phyloP scores from a whole-genome alignment of 2,113 vertebrate species.

The Elgaria multicarinata region DNA sequence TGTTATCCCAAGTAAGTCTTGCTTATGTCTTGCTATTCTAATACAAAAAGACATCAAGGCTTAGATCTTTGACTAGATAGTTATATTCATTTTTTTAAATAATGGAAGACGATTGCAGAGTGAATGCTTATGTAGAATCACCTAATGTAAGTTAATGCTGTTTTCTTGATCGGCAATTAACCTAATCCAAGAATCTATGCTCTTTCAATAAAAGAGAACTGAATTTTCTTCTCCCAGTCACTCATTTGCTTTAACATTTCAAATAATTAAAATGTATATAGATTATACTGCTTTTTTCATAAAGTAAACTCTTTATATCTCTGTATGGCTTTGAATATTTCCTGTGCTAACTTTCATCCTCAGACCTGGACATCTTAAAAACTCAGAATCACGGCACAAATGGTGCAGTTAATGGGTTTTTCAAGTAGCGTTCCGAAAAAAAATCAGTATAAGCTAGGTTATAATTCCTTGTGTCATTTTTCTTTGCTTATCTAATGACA shows the following conservation, averaged over 20 bases:
- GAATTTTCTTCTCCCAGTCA: slow-evolving; percentile 51
- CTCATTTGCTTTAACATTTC: slow-evolving; percentile 59
- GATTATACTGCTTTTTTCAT: slow-evolving; percentile 61
- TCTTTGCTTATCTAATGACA: slow-evolving; percentile 71
- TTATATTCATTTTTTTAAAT: slow-evolving; percentile 44
- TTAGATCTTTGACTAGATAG: slow-evolving; percentile 43
- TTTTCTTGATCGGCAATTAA: slow-evolving; percentile 71
- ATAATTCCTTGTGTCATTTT: slow-evolving; percentile 67
- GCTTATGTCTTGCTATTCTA: slow-evolving; percentile 13
- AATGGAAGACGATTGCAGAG: neutral
- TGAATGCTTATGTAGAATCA: neutral
- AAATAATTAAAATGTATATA: slow-evolving; percentile 72
- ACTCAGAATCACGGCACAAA: slow-evolving; percentile 64
- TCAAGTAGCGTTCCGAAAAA: slow-evolving; percentile 65
- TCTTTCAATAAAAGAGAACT: slow-evolving; percentile 59
- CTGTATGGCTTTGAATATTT: slow-evolving; percentile 57
- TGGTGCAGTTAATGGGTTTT: slow-evolving; percentile 64
- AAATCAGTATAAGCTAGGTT: slow-evolving; percentile 59
- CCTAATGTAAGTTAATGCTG: slow-evolving; percentile 45
- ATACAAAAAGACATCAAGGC: slow-evolving; percentile 4
- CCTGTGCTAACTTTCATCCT: neutral
- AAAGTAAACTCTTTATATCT: slow-evolving; percentile 43
- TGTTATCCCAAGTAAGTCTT: slow-evolving; percentile 15
- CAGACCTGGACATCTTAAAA: slow-evolving; percentile 50
- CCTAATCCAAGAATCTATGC: slow-evolving; percentile 49